These are phyloP conservation scores for Tillus elongatus DNA, from an alignment of 2,888 invertebrate genomes.

Conservation along the genomic window DNA sequence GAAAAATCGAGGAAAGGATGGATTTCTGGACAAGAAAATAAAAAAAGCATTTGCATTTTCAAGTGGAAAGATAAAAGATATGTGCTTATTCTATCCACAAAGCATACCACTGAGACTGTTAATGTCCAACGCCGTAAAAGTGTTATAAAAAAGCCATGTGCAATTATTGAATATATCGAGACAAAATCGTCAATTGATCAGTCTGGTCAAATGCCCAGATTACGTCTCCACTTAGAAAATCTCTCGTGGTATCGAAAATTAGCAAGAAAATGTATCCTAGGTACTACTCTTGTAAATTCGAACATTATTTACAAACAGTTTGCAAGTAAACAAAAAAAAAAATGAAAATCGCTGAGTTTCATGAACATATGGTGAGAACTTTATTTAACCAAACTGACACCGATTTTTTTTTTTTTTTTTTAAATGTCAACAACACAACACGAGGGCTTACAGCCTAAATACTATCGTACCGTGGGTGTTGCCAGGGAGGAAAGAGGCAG, in stretches of 20 bases:
- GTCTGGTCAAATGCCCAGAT: no score
- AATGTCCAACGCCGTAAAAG: constrained; percentile 17
- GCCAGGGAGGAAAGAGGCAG: no score
- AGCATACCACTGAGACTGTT: constrained; percentile 22
- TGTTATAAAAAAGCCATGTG: constrained; percentile 13
- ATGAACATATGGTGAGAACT: neutral
- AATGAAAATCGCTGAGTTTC: constrained; percentile 1
- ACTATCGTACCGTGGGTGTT: no score
- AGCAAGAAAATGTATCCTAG: constrained; percentile 11
- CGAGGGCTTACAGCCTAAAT: no score
- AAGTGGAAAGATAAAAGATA: constrained; percentile 27
- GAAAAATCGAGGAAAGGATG: no score
- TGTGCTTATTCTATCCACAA: constrained; percentile 26
- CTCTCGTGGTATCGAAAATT: constrained; percentile 16
- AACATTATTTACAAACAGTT: neutral
- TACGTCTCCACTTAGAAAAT: no score
- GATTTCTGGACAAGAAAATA: constrained; percentile 8
- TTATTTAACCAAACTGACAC: no score
- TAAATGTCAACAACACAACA: no score
- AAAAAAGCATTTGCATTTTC: constrained; percentile 19
- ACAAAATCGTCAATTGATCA: constrained; percentile 26
- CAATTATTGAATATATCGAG: constrained; percentile 23
- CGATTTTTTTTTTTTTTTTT: no score
- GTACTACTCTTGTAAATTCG: neutral
- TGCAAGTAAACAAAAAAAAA: neutral